Evolutionary conservation across 1,140 invertebrate genomes (phyloP), one percentile per base, ranked within the genome.

Genomic region (Zeugodacus cucurbitae): DNA sequence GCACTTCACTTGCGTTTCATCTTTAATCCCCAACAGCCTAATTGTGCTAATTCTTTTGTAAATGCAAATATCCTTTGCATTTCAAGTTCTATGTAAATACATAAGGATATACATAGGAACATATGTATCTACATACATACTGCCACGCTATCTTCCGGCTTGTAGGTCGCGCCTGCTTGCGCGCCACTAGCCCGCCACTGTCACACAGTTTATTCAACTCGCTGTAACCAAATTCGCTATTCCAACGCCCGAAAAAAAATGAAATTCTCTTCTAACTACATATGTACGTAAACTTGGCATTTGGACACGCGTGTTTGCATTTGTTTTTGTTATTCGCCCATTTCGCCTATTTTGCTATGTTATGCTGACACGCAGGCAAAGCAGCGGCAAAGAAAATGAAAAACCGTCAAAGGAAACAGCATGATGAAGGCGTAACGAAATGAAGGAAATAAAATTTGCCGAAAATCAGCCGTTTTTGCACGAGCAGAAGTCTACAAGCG

Each of bases 281-380:
- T n/a, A n/a, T n/a, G n/a, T n/a, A n/a, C 74, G 74, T 82, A 82
- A 82, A 82, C 74, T 82, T 82, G 74, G 74, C 74, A 82, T 82
- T 82, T 82, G 41, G 34, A 41, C 74, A 82, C 48, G 41, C 48
- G 41, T n/a, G 32, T 29, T 70, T 70, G 37, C 44, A 5, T 48
- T 82, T 82, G 74, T 48, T 82, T 82, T 82, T 82, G 37, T 82
- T 48, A 41, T 48, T 22, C 32, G 29, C 14, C 67, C 32, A 34
- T 74, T 74, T 74, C 32, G 22, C n/a, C 64, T 67, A 70, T 44
- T 37, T 41, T 78, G 7, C 22, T 41, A 10, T 70, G 26, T 70
- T 41, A 41, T 82, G n/a, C 22, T 82, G 74, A 48, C 74, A 82
- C 26, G 44, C 74, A 82, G 67, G 34, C 67, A 82, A 82, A 82